Evolutionary conservation across 2,888 invertebrate species (phyloP), one percentile per base, ranked within the genome.

Genomic region (Prionchulus punctatus): DNA sequence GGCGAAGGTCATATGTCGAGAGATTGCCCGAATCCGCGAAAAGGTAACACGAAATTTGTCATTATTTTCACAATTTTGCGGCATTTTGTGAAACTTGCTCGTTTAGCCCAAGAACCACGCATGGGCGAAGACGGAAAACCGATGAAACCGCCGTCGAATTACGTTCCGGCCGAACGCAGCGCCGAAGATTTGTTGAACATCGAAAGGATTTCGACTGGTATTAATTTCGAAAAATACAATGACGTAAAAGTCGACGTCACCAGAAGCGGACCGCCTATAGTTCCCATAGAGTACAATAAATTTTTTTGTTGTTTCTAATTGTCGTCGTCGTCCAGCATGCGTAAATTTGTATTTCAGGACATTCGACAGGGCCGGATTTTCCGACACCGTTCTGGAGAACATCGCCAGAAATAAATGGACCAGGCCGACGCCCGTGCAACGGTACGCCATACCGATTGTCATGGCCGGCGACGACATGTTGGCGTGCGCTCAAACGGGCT

Each of bases 401-500:
- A 79, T 96, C 0, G 84, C 4, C 12, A n/a, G 82, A 64, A 85
- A 86, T 0, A 82, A 83, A 0, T 91, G 91, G 67, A 78, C 66
- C 1, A 82, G 80, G 60, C 92, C 92, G 0, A 96, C 96, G 0
- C 96, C 96, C 0, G 85, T 98, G 23, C 96, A 98, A 71, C 89
- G 90, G 68, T 78, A 86, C 63, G 82, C 90, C 0, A 81, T 94
- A 54, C 92, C 94, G 0, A 82, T 86, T 30, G 81, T 94, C 30
- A 74, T 82, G 71, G 75, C 69, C 0, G 84, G 84, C 0, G 76
- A 89, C 30, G 96, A 98, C 76, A 72, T 98, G 27, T 94, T 96
- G 89, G 91, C 85, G 0, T 94, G 94, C 69, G 94, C 96, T 0
- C 94, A 96, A 72, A 98, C 96, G 4, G 96, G 96, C 0, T 92